These are phyloP conservation scores for Scaptomyza montana DNA, from an alignment of 1,140 invertebrate species.

Conservation along the genomic window DNA sequence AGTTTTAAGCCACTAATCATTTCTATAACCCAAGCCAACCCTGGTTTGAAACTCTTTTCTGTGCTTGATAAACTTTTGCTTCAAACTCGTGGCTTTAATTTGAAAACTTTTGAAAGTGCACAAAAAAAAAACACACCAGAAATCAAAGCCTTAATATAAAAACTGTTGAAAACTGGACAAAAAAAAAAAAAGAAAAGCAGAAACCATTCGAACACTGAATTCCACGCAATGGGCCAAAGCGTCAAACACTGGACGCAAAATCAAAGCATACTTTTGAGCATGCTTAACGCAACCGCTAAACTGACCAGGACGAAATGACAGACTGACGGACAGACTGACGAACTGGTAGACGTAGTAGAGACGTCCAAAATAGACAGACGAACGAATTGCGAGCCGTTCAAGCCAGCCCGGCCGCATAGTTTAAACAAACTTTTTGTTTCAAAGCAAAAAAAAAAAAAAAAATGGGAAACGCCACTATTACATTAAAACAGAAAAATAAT, in stretches of 20 bases:
- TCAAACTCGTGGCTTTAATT: constrained; percentile 63
- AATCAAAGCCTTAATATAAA: constrained; percentile 32
- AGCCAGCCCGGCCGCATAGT: constrained; percentile 63
- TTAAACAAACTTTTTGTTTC: constrained; percentile 76
- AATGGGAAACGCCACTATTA: constrained; percentile 60
- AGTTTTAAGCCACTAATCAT: constrained; percentile 31
- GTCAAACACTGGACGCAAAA: constrained; percentile 54
- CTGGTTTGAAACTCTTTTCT: not conserved
- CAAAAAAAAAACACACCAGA: not conserved
- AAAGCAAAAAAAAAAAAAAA: constrained; percentile 51
- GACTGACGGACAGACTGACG: not conserved
- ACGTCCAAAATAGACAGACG: constrained; percentile 31
- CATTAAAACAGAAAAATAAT: constrained; percentile 81
- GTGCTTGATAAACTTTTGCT: constrained; percentile 28
- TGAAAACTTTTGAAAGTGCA: constrained; percentile 56
- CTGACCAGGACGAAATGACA: constrained; percentile 33
- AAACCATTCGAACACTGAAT: constrained; percentile 75
- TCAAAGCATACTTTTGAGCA: constrained; percentile 72
- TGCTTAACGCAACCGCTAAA: constrained; percentile 71
- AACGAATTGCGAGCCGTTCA: constrained; percentile 27
- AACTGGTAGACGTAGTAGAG: not conserved
- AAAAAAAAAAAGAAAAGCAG: constrained; percentile 36
- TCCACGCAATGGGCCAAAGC: constrained; percentile 60
- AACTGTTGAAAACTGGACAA: constrained; percentile 14
- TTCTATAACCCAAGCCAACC: constrained; percentile 30